Evolutionary conservation across 2,113 vertebrate genomes (phyloP), one percentile per base, ranked within the genome.

Genomic region (Meles meles): DNA sequence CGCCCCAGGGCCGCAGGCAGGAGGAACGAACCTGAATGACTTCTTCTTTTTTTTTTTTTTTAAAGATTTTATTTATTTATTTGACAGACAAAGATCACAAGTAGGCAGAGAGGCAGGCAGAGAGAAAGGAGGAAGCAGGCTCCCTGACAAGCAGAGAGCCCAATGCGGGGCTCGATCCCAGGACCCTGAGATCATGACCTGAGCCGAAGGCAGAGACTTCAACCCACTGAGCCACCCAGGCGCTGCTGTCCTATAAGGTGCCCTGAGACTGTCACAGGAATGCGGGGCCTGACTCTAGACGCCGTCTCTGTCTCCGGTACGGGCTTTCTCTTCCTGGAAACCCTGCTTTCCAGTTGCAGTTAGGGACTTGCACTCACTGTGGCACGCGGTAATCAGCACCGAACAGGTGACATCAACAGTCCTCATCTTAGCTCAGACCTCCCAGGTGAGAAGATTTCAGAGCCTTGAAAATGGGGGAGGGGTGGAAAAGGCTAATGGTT

Each of bases 1-100:
- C 0, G 0, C 74, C 2, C 0, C n/a, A 7, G 10, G 80, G 11
- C 57, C 0, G 0, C 49, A 57, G 81, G 25, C 57, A 6, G 44
- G 39, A 49, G 9, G 57, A 59, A 59, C 3, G 3, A 59, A 59
- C 20, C 20, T 3, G 21, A 8, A 59, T 1, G 20, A 42, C 59
- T 65, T 74, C 55, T 34, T n/a, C n/a, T n/a, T n/a, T n/a, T n/a
- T n/a, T n/a, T n/a, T n/a, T n/a, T n/a, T n/a, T n/a, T n/a, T n/a
- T n/a, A n/a, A n/a, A n/a, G n/a, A n/a, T n/a, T n/a, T n/a, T n/a
- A n/a, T n/a, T n/a, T n/a, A n/a, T n/a, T n/a, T n/a, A n/a, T n/a
- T n/a, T n/a, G n/a, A n/a, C n/a, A n/a, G n/a, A n/a, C n/a, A n/a
- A n/a, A n/a, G n/a, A n/a, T n/a, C n/a, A n/a, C n/a, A n/a, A n/a